A percentile compares a stretch with the other conserved stretches of the same genome.
These are phyloP conservation scores for Myiothlypis coronata DNA, from an alignment of 2,797 vertebrate genomes.

Conservation along the genomic window DNA sequence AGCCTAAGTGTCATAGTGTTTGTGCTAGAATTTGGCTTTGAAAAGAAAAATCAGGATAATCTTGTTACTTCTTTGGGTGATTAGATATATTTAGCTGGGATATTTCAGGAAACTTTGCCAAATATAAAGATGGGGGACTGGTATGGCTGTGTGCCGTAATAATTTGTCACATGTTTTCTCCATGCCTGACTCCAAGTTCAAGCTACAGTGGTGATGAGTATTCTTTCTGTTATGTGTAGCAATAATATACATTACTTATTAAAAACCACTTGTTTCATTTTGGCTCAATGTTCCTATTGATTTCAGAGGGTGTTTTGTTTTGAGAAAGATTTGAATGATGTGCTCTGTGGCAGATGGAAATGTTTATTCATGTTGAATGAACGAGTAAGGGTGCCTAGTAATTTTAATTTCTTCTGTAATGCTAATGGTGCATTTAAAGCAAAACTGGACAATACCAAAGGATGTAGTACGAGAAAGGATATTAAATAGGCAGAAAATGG, in stretches of 20 bases:
- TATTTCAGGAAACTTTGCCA: background rate
- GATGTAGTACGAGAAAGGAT: background rate
- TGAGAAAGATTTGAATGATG: background rate
- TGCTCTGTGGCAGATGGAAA: constrained; percentile 12
- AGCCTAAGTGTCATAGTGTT: background rate
- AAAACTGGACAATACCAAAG: background rate
- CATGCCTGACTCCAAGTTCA: background rate
- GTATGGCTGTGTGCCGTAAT: background rate
- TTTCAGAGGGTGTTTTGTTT: constrained; percentile 8
- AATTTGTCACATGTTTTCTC: background rate
- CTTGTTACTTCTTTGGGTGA: background rate
- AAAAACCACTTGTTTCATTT: background rate
- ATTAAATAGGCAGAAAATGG: background rate
- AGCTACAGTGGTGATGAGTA: background rate
- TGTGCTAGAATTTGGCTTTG: background rate
- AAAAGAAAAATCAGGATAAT: background rate
- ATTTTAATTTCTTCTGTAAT: constrained; percentile 4
- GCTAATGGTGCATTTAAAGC: background rate
- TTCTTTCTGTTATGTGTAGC: background rate
- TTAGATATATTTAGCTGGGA: background rate
- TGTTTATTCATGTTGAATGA: constrained; percentile 32
- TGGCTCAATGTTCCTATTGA: background rate
- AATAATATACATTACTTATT: background rate
- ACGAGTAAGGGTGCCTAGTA: background rate
- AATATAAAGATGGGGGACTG: background rate